Base-by-base conservation (phyloP, 2,797 vertebrate genomes). In the Poecilia gillii region DNA sequence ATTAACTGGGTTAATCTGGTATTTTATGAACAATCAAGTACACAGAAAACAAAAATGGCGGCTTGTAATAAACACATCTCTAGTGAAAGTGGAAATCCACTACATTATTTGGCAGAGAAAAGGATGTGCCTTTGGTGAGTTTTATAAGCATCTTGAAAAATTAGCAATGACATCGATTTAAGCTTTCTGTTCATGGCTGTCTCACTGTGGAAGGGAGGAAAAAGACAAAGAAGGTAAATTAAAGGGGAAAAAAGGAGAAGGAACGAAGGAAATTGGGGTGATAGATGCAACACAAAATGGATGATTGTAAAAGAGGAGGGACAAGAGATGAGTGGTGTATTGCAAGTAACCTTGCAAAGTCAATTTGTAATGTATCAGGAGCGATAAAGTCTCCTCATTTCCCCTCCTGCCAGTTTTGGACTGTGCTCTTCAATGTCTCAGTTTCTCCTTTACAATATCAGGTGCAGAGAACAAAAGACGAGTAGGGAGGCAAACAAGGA, bases 331-430 rank as follows among this genome's bases (percentile, higher is more conserved):
- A 78, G 76, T 64, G 85, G 74, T 53, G 13, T 80, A 80, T 78
- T 76, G 78, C 74, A 88, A 85, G 90, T 89, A 85, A 91, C 82
- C 81, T 31, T 31, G 81, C 83, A 83, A 93, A 93, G 84, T 33
- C 87, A 88, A 94, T 94, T 91, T 92, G 89, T 91, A 81, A 83
- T 57, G 68, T 82, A 91, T 91, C 86, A 81, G 88, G 87, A 92
- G 76, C 45, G 90, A 94, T 93, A 93, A 87, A 23, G 78, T 86
- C 81, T 88, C 80, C 85, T 92, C 88, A 92, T 94, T 92, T 94
- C 89, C 93, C 78, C 82, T 84, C 79, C 71, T 85, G 88, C 74
- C 84, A 87, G 77, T 81, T 85, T 87, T 76, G 85, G 84, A 91
- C 91, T 72, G 87, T 84, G 88, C 84, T 82, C 81, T 77, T 75